Conservation (phyloP, 1,140 invertebrate genomes). For the Lepidotrigona ventralis region DNA sequence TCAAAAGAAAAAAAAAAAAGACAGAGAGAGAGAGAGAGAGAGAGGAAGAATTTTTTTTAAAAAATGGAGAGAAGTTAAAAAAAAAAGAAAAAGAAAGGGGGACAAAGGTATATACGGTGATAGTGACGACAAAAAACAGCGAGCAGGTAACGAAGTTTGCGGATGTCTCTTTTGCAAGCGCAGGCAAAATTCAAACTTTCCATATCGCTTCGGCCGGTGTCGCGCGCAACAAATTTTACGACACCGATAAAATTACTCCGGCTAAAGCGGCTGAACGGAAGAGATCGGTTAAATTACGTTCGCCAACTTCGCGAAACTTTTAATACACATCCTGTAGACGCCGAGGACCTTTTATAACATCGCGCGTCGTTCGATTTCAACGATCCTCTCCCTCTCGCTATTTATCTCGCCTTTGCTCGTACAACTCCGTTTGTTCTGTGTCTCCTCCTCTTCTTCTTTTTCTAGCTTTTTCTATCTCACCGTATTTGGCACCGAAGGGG, state of each 20-base stretch:
- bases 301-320: constrained; percentile 34
- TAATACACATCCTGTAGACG: constrained; percentile 39
- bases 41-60: not conserved
- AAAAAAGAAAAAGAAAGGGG: not conserved
- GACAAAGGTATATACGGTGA: constrained; percentile 1
- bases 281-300: constrained; percentile 50
- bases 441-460: not conserved
- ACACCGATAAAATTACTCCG: constrained; percentile 43
- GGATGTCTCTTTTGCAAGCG: constrained; percentile 18
- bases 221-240: constrained; percentile 35
- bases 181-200: constrained; percentile 39
- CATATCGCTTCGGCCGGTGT: constrained; percentile 14
- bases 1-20: not conserved
- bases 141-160: constrained; percentile 25
- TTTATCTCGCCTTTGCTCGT: constrained; percentile 15
- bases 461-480: not conserved
- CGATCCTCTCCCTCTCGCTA: constrained; percentile 11
- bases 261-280: constrained; percentile 9
- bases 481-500: no score
- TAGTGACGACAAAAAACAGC: constrained; percentile 14
- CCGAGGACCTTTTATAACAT: constrained; percentile 12
- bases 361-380: not conserved
- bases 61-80: not conserved
- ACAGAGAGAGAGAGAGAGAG: no score
- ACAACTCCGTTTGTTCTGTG: not conserved